Base-by-base conservation (phyloP, 2,888 invertebrate genomes). In the Julus scandinavius region DNA sequence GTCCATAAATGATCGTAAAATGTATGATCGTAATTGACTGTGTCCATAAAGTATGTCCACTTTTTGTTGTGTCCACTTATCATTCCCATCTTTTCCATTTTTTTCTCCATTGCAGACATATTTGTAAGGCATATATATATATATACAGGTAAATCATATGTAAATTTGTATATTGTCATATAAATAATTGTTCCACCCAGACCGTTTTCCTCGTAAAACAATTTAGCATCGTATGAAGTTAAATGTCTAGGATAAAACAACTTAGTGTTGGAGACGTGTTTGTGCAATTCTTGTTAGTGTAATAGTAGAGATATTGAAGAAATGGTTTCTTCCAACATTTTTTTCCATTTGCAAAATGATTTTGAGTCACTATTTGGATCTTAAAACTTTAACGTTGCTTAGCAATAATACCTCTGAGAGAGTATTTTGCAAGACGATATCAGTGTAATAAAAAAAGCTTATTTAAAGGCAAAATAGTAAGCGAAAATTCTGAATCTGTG, bases 371-470 rank as follows among this genome's bases (percentile, higher is more conserved):
- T 17, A 29, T 7, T 29, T 29, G 7, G 29, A 72, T 29, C 29
- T 72, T 6, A 72, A 54, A 72, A 72, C 72, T 72, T 6, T 5
- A 72, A 20, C 29, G 72, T 72, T 72, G 72, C 72, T 72, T 72
- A 72, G 72, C 72, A 72, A 72, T 72, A 72, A 72, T 72, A 72
- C 72, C 20, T 72, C 11, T 2, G 29, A 72, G 29, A 72, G 72
- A 20, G 20, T 9, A 29, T 72, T 72, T 72, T 29, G 29, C 29
- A 7, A 72, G 72, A 29, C 4, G 20, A n/a, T n/a, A 63, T 63
- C 58, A 63, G n/a, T 45, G 41, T 45, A 63, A 63, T 17, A n/a
- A 63, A 63, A 63, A 17, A 13, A n/a, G 2, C 58, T n/a, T 63
- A n/a, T 17, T 63, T n/a, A 5, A 63, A 63, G 58, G 58, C 58